phyloP scores from a whole-genome alignment of 2,113 vertebrate species.

The Probosciger aterrimus region DNA sequence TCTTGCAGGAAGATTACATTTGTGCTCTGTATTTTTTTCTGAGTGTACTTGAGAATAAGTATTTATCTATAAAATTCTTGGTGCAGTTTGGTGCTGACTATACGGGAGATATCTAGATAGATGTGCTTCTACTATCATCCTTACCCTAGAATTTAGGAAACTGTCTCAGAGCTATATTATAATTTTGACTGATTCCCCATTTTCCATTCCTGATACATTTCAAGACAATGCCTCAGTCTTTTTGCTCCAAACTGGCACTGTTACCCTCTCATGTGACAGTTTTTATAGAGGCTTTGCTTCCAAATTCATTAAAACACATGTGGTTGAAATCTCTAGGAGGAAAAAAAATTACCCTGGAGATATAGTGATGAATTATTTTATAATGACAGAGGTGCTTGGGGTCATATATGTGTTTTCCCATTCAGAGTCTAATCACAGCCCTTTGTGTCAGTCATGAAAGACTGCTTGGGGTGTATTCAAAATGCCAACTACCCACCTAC shows the following conservation, averaged over 20 bases:
- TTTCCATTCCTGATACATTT: neutral
- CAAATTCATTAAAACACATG: neutral
- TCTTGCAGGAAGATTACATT: neutral
- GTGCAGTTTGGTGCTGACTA: neutral
- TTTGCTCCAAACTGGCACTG: neutral
- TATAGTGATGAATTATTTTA: neutral
- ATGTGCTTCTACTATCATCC: rapidly evolving
- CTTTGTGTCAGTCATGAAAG: neutral
- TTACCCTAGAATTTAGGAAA: neutral
- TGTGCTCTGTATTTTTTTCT: neutral
- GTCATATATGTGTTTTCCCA: neutral
- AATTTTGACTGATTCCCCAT: neutral
- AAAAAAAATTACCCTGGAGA: neutral
- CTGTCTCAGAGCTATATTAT: neutral
- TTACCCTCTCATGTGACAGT: neutral
- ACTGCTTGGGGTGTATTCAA: neutral
- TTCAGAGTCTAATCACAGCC: neutral
- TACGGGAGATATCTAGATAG: neutral
- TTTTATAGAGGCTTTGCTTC: neutral
- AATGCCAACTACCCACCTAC: neutral
- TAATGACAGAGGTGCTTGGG: neutral
- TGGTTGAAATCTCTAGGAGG: neutral
- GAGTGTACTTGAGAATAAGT: neutral
- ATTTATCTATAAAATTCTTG: neutral
- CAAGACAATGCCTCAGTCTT: neutral